These are phyloP conservation scores for Netelia inedita DNA, from an alignment of 2,888 invertebrate genomes.

Conservation along the genomic window DNA sequence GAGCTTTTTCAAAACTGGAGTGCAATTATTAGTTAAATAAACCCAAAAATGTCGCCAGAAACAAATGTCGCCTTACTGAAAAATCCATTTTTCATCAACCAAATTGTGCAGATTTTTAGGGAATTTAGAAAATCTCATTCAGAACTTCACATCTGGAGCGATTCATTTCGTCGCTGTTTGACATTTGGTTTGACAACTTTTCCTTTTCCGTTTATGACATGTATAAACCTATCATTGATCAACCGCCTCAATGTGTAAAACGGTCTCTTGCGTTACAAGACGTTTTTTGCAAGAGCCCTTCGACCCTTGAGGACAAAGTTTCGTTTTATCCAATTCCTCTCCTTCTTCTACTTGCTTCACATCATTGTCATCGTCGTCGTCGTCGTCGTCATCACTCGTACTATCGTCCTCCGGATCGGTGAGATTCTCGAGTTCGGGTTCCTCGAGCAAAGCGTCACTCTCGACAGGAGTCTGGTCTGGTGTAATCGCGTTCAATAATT, in stretches of 20 bases:
- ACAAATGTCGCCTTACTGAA: too few relatives aligned
- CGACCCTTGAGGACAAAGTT: conserved; percentile 42
- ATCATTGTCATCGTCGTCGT: conserved; percentile 33
- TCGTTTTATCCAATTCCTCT: conserved; percentile 19
- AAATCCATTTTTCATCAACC: too few relatives aligned
- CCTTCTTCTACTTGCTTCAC: conserved; percentile 23
- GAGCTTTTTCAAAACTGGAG: too few relatives aligned
- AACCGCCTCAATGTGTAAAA: conserved; percentile 62
- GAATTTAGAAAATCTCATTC: too few relatives aligned
- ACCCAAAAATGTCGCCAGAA: too few relatives aligned
- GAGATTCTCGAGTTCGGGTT: conserved; percentile 82
- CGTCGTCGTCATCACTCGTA: conserved; percentile 62
- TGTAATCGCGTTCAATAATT: conserved; percentile 66
- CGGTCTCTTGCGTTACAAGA: conserved; percentile 64
- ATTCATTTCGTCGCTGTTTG: too few relatives aligned
- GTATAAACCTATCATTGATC: not conserved
- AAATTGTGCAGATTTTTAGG: too few relatives aligned
- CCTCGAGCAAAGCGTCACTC: conserved; percentile 80
- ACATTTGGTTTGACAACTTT: too few relatives aligned
- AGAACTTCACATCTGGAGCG: too few relatives aligned
- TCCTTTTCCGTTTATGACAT: too few relatives aligned
- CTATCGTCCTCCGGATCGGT: conserved; percentile 76
- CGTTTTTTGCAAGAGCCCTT: conserved; percentile 62
- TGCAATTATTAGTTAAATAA: too few relatives aligned
- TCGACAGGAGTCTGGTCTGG: conserved; percentile 77